Evolutionary conservation across 1,140 invertebrate species (phyloP), one percentile per base, ranked within the genome.

Genomic region (Acromyrmex heyeri): DNA sequence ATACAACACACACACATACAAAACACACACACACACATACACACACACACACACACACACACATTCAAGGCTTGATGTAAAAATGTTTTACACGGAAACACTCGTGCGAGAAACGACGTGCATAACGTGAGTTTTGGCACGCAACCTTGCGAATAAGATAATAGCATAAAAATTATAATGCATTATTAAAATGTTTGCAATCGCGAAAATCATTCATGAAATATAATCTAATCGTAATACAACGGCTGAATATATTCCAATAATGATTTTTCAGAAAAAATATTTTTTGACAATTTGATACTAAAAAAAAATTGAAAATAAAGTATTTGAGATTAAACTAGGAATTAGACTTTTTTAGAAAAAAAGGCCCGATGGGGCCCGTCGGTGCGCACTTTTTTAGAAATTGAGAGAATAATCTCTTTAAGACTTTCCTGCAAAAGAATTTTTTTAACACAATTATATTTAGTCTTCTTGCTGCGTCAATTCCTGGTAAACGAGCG

Each of bases 51-150:
- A 18, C 30, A 18, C 27, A 16, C 65, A 69, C 65, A 44, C 38
- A 44, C 21, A 62, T n/a, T 27, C 24, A 16, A 24, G 4, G 24
- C 79, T 57, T 24, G 21, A 14, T 69, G 48, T 81, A 57, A 69
- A 55, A 81, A 18, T 55, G 30, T 81, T 50, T 73, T 61, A 44
- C 38, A 69, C 79, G 79, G 69, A 75, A 75, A 83, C 79, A 75
- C 70, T 69, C 27, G 57, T 27, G 61, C 48, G 44, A 70, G 69
- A 65, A 81, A 86, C 75, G 53, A 61, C 57, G 65, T 24, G 69
- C 34, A 30, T 88, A 86, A 87, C 53, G 76, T 57, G 78, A 87
- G 65, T 61, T 79, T 90, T 78, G 69, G 65, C 89, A 67, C 86
- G 85, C 79, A 50, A 79, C 57, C 3, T 53, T 24, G n/a, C 14